A percentile compares a stretch with the other conserved stretches of the same genome.
phyloP scores from a whole-genome alignment of 2,797 vertebrate species.

The Todus mexicanus region DNA sequence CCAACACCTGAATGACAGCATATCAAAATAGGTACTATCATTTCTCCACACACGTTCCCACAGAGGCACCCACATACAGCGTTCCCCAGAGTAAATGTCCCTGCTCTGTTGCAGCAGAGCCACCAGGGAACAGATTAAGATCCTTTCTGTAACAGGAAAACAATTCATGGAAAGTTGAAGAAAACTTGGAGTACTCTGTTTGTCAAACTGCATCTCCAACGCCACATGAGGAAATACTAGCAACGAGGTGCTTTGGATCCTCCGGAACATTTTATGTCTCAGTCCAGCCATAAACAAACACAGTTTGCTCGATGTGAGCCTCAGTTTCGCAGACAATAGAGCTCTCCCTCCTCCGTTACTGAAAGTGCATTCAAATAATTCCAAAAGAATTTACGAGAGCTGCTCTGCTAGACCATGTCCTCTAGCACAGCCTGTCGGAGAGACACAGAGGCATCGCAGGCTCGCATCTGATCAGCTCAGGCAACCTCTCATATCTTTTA shows the following conservation, averaged over 20 bases:
- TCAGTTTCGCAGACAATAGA: neutral
- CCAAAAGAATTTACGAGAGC: conserved; percentile 5
- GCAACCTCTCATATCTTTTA: neutral
- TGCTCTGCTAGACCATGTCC: neutral
- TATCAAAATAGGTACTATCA: neutral
- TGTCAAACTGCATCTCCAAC: neutral
- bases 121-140: neutral
- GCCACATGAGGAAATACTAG: neutral
- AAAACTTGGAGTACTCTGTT: neutral
- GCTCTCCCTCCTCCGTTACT: neutral
- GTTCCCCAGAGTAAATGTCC: neutral
- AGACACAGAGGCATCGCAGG: neutral
- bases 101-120: neutral
- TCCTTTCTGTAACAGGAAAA: neutral
- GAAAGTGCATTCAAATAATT: conserved; percentile 29
- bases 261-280: neutral
- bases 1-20: neutral
- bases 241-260: neutral
- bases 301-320: neutral
- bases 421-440: conserved; percentile 61
- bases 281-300: neutral
- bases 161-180: neutral
- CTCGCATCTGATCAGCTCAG: rapidly evolving
- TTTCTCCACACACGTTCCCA: neutral
- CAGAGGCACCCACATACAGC: rapidly evolving